Evolutionary conservation across 2,888 invertebrate species (phyloP).

Genomic region (Eupithecia tripunctaria): DNA sequence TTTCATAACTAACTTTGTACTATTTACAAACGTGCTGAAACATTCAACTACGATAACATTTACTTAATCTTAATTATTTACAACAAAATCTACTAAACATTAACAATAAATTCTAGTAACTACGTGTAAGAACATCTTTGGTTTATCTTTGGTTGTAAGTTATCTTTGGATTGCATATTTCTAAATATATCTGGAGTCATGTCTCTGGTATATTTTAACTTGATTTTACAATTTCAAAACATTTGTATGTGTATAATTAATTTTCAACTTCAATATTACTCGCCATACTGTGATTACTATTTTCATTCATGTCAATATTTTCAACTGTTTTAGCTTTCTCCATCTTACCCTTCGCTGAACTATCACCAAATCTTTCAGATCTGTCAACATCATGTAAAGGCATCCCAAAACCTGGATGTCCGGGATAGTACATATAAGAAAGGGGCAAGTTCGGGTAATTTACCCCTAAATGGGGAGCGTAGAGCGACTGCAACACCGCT

Average conservation of each 20-base stretch:
- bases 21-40: slow-evolving; percentile 77
- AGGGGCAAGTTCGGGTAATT: slow-evolving; percentile 76
- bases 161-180: slow-evolving; percentile 22
- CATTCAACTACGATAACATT: slow-evolving; percentile 63
- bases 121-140: slow-evolving; percentile 60
- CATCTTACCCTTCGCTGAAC: slow-evolving; percentile 61
- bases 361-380: slow-evolving; percentile 62
- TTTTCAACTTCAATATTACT: slow-evolving; percentile 83
- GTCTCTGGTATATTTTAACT: slow-evolving; percentile 15
- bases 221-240: background rate
- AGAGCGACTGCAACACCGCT: slow-evolving; percentile 78
- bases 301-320: slow-evolving; percentile 69
- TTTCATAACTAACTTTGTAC: slow-evolving; percentile 63
- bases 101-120: slow-evolving; percentile 67
- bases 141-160: slow-evolving; percentile 46
- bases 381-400: slow-evolving; percentile 64
- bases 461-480: slow-evolving; percentile 77
- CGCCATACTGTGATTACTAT: slow-evolving; percentile 80
- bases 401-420: slow-evolving; percentile 73
- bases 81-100: slow-evolving; percentile 64
- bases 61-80: slow-evolving; percentile 70
- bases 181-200: background rate
- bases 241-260: slow-evolving; percentile 49
- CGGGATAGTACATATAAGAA: slow-evolving; percentile 80
- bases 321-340: slow-evolving; percentile 59